These are phyloP conservation scores for Tinea trinotella DNA, from an alignment of 2,888 invertebrate species.

Conservation along the genomic window DNA sequence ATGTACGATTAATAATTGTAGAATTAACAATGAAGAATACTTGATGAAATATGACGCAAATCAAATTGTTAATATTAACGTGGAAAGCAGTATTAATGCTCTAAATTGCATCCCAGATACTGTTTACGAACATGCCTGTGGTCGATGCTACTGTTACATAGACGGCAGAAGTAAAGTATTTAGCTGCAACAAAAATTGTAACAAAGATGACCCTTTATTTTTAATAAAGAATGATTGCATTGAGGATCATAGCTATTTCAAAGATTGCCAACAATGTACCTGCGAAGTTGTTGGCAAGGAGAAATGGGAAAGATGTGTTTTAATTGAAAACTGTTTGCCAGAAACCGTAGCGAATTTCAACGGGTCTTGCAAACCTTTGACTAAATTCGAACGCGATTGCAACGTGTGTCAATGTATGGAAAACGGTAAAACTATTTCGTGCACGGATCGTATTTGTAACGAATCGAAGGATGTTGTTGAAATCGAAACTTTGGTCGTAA, in stretches of 20 bases:
- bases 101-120: slow-evolving; percentile 38
- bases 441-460: slow-evolving; percentile 26
- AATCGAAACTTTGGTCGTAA: slow-evolving; percentile 39
- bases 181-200: slow-evolving; percentile 48
- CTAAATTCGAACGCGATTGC: slow-evolving; percentile 39
- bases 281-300: slow-evolving; percentile 30
- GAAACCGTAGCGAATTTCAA: slow-evolving; percentile 28
- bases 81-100: neutral
- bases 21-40: slow-evolving; percentile 26
- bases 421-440: slow-evolving; percentile 40
- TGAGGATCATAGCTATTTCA: slow-evolving; percentile 33
- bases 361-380: slow-evolving; percentile 49
- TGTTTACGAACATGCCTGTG: slow-evolving; percentile 42
- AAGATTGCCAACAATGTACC: slow-evolving; percentile 41
- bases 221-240: slow-evolving; percentile 33
- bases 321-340: neutral
- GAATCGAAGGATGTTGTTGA: slow-evolving; percentile 30
- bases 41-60: neutral
- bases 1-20: slow-evolving; percentile 53
- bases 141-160: slow-evolving; percentile 42
- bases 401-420: slow-evolving; percentile 43
- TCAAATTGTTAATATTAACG: neutral
- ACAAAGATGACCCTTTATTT: slow-evolving; percentile 24
- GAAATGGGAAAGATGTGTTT: slow-evolving; percentile 35
- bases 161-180: slow-evolving; percentile 37